phyloP scores from a whole-genome alignment of 2,888 invertebrate species.

The Mythimna pallens region DNA sequence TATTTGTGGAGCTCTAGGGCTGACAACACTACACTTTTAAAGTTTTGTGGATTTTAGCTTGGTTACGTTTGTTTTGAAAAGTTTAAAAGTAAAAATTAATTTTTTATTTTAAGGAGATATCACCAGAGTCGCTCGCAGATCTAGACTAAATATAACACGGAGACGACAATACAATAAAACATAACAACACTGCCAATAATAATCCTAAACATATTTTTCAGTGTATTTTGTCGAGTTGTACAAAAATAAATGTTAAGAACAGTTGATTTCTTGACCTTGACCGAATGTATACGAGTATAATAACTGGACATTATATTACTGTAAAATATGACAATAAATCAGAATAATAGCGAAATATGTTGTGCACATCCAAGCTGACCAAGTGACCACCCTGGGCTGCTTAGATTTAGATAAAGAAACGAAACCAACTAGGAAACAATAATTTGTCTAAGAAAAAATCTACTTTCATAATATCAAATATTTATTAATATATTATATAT shows the following conservation, averaged over 20 bases:
- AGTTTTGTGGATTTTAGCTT: neutral
- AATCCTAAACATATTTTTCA: no score
- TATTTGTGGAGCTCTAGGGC: conserved; percentile 50
- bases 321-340: neutral
- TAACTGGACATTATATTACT: neutral
- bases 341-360: neutral
- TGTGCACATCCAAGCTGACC: neutral
- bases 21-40: conserved; percentile 7
- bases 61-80: neutral
- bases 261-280: no score
- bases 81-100: neutral
- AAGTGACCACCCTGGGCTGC: neutral
- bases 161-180: no score
- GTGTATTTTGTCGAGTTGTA: no score
- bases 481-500: no score
- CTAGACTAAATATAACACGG: neutral
- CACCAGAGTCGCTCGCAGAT: neutral
- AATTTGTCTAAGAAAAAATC: neutral
- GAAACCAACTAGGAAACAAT: neutral
- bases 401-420: neutral
- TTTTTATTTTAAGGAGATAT: neutral
- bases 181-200: no score
- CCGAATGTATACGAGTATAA: neutral
- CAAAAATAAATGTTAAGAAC: no score
- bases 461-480: neutral